Evolutionary conservation across 2,888 invertebrate species (phyloP).

Genomic region (Lasioglossum pauxillum): DNA sequence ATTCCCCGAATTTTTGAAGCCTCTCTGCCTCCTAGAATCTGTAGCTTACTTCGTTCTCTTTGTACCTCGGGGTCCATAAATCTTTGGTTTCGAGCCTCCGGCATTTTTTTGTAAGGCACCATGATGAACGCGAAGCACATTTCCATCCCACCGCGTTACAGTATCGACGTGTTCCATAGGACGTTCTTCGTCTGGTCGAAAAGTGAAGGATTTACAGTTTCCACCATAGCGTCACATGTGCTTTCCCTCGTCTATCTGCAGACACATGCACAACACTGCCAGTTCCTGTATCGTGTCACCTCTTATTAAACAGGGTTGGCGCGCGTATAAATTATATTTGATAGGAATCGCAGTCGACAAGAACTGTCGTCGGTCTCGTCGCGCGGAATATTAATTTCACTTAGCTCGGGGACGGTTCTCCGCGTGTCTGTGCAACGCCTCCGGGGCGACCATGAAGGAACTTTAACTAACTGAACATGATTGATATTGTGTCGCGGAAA

Average conservation of each 20-base stretch:
- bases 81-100: neutral
- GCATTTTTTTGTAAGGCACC: neutral
- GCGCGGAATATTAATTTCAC: slow-evolving; percentile 47
- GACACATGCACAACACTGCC: neutral
- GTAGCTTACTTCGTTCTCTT: neutral
- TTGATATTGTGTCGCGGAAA: slow-evolving; percentile 40
- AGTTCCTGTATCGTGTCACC: neutral
- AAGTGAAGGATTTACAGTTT: neutral
- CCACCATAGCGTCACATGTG: neutral
- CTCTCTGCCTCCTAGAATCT: neutral
- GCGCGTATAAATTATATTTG: slow-evolving; percentile 21
- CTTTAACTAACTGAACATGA: slow-evolving; percentile 49
- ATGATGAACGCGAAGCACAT: neutral
- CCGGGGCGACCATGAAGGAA: slow-evolving; percentile 20
- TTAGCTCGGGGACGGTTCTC: slow-evolving; percentile 5
- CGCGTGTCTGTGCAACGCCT: neutral
- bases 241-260: neutral
- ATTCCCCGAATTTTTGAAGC: neutral
- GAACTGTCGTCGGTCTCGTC: slow-evolving; percentile 8
- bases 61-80: neutral
- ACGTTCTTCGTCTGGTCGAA: neutral
- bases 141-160: neutral
- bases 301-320: slow-evolving; percentile 16
- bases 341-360: slow-evolving; percentile 28
- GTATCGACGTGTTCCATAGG: neutral